A percentile compares a stretch with the other conserved stretches of the same genome.
Conservation (phyloP, 2,113 vertebrate genomes). For the Onychostruthus taczanowskii region DNA sequence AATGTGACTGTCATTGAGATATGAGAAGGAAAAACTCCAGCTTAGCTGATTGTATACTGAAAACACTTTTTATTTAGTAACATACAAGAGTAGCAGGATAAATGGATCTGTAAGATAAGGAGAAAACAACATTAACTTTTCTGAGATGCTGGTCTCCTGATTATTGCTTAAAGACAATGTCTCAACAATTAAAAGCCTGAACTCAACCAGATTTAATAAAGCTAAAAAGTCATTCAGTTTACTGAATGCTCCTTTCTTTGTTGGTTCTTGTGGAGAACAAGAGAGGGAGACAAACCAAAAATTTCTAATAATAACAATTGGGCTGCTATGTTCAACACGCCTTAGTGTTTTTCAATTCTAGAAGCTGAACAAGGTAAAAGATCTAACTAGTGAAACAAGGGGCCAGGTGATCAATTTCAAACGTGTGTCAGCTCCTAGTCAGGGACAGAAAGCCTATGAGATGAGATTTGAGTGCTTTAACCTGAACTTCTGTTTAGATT, state of each 20-base stretch:
- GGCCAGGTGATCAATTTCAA: neutral
- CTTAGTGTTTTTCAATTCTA: neutral
- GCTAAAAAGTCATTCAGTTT: neutral
- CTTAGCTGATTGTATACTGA: constrained; percentile 13
- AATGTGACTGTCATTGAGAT: constrained; percentile 35
- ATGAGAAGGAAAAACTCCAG: constrained; percentile 26
- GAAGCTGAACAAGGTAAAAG: neutral
- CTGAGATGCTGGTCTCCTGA: neutral
- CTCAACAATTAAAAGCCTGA: neutral
- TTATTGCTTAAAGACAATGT: neutral
- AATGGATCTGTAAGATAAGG: constrained; percentile 10
- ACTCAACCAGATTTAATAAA: constrained; percentile 50
- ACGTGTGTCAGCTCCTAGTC: neutral
- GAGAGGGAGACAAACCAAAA: neutral
- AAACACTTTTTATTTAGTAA: constrained; percentile 21
- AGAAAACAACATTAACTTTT: neutral
- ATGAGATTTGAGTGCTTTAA: neutral
- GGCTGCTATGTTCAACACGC: neutral
- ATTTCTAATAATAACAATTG: neutral
- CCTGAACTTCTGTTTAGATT: neutral
- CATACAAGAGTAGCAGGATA: neutral
- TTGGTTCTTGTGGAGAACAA: neutral
- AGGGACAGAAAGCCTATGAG: neutral
- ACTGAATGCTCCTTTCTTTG: neutral
- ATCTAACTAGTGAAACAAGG: neutral